Conservation (phyloP, 2,113 vertebrate genomes). For the Cyanistes caeruleus region DNA sequence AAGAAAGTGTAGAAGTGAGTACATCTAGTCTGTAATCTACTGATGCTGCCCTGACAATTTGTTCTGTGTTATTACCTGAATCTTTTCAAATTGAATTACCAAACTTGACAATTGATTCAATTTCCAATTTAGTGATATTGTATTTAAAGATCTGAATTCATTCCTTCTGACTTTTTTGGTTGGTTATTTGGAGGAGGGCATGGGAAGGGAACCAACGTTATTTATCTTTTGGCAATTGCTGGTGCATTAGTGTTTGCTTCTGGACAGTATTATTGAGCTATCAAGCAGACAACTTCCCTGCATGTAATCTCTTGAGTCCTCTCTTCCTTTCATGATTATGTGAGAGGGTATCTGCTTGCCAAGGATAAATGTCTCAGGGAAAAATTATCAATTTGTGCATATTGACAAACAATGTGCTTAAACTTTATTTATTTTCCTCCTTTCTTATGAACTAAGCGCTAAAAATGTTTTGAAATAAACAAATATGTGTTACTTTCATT, state of each 20-base stretch:
- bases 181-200: neutral
- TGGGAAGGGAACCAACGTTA: neutral
- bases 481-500: neutral
- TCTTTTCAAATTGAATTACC: neutral
- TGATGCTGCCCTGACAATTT: neutral
- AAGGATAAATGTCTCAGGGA: neutral
- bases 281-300: neutral
- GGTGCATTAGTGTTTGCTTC: neutral
- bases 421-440: neutral
- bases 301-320: neutral
- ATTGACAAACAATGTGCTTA: neutral
- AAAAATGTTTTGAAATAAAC: neutral
- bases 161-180: neutral
- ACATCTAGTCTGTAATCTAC: neutral
- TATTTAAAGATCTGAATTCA: neutral
- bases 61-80: neutral
- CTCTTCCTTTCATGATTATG: neutral
- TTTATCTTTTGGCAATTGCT: neutral
- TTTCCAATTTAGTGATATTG: neutral
- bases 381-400: neutral
- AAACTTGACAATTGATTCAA: neutral
- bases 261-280: neutral
- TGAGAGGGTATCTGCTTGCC: neutral
- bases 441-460: neutral
- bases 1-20: conserved; percentile 89